phyloP scores from a whole-genome alignment of 2,797 vertebrate genomes.

The Acanthornis magna region DNA sequence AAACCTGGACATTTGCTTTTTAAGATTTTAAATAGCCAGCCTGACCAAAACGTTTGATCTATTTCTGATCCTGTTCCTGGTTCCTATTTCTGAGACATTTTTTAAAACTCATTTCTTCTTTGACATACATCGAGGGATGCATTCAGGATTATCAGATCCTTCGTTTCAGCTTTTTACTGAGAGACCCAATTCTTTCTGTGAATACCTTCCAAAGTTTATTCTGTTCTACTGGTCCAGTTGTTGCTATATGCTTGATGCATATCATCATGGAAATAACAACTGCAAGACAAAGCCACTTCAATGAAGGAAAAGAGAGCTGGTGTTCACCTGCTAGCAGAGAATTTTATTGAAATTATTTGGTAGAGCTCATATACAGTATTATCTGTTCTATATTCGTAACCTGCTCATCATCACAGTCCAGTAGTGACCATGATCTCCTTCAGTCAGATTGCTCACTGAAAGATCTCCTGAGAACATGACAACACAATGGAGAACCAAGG shows the following conservation, averaged over 20 bases:
- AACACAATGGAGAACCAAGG: background rate
- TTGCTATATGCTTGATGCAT: rapidly evolving
- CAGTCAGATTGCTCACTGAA: background rate
- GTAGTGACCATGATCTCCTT: background rate
- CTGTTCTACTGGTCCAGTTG: background rate
- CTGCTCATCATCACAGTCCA: background rate
- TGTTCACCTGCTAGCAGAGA: background rate
- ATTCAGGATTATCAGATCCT: background rate
- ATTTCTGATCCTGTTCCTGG: background rate
- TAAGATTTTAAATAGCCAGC: background rate
- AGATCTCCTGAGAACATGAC: background rate
- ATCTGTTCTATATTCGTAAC: background rate
- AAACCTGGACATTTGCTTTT: background rate
- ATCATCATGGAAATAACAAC: background rate
- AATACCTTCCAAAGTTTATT: background rate
- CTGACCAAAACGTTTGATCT: background rate
- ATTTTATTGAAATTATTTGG: background rate
- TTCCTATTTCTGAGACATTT: background rate
- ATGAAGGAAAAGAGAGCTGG: background rate
- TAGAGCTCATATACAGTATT: background rate
- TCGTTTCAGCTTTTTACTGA: background rate
- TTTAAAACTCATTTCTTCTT: background rate
- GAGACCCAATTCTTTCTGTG: background rate
- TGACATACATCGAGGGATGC: background rate
- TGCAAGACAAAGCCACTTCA: background rate